Percentiles rank a stretch among this genome's conserved stretches.
These are phyloP conservation scores for Anguilla megastoma DNA, from an alignment of 2,797 vertebrate species.

Conservation along the genomic window DNA sequence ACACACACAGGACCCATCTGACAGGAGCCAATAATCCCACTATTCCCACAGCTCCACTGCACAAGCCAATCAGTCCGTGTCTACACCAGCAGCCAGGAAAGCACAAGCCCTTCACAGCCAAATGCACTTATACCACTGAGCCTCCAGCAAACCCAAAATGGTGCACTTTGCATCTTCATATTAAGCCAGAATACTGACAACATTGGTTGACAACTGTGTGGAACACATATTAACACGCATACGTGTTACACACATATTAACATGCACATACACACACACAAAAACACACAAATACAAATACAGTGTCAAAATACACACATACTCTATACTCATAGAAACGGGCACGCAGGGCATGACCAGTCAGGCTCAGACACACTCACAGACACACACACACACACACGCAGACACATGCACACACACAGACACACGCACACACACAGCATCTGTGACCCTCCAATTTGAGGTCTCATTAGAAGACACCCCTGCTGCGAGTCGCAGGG, in stretches of 20 bases:
- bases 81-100: not conserved
- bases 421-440: constrained; percentile 26
- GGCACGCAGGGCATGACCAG: not conserved
- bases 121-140: not conserved
- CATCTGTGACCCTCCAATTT: constrained; percentile 40
- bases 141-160: not conserved
- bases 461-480: constrained; percentile 44
- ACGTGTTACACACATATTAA: not conserved
- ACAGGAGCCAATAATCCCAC: constrained; percentile 68
- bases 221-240: not conserved
- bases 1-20: constrained; percentile 56
- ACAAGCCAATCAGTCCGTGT: not conserved
- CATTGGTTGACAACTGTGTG: too few relatives aligned
- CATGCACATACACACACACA: not conserved
- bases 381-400: constrained; percentile 28
- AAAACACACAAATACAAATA: not conserved
- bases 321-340: too few relatives aligned
- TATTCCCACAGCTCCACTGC: constrained; percentile 45
- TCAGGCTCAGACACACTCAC: not conserved
- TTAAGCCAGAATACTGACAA: not conserved
- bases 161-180: not conserved
- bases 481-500: constrained; percentile 24
- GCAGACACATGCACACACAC: constrained; percentile 22
- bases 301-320: too few relatives aligned
- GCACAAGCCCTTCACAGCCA: not conserved